Conservation (phyloP, 2,113 vertebrate species). For the Clarias macrocephalus region DNA sequence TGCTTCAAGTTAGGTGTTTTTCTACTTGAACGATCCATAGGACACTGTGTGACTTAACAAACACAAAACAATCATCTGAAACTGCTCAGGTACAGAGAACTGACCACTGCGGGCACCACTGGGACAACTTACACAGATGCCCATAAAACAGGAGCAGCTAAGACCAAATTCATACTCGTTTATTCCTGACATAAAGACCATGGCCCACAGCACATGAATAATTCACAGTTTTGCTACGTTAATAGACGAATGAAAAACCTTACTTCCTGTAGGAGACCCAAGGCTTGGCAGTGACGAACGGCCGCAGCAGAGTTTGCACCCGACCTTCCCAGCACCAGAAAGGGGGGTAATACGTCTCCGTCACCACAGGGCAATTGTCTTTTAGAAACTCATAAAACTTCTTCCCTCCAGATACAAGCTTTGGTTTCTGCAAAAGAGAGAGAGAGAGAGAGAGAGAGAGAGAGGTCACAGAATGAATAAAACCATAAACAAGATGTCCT, state of each 20-base stretch:
- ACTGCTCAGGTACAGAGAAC: too few species aligned
- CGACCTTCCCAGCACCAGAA: conserved; percentile 99
- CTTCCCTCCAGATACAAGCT: conserved; percentile 86
- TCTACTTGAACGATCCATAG: too few species aligned
- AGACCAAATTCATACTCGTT: not conserved
- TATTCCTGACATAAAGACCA: not conserved
- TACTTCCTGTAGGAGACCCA: conserved; percentile 92
- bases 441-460: not conserved
- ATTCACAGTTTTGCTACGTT: not conserved
- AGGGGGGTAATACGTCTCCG: conserved; percentile 96
- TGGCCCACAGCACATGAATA: not conserved
- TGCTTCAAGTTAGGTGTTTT: too few species aligned
- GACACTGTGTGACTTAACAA: too few species aligned
- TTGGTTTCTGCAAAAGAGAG: conserved; percentile 83
- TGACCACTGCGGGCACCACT: not conserved
- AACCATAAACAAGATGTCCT: not conserved
- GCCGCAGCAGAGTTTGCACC: conserved; percentile 90
- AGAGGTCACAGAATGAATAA: not conserved
- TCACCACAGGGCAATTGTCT: conserved; percentile 91
- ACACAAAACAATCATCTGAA: too few species aligned
- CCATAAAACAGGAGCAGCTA: not conserved
- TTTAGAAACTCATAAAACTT: conserved; percentile 88
- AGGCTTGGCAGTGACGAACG: conserved; percentile 92
- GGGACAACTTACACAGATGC: not conserved
- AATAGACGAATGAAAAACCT: conserved; percentile 42